Evolutionary conservation across 2,113 vertebrate genomes (phyloP).

Genomic region (Excalfactoria chinensis): DNA sequence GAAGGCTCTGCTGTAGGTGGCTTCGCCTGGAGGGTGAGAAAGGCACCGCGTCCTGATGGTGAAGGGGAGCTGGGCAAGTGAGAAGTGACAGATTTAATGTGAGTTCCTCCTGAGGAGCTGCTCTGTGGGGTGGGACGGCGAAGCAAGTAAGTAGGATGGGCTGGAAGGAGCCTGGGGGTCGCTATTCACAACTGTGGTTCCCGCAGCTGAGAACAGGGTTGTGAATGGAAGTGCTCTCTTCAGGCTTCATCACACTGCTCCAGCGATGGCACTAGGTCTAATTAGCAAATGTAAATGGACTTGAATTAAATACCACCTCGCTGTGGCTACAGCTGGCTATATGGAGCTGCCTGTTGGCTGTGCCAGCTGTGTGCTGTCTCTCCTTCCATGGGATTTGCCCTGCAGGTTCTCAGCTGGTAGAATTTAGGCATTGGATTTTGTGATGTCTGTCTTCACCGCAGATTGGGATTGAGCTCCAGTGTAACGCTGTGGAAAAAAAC

Average conservation of each 20-base stretch:
- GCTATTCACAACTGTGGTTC: neutral
- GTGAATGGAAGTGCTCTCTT: neutral
- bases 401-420: neutral
- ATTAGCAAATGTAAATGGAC: neutral
- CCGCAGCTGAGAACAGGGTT: neutral
- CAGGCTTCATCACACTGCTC: neutral
- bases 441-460: neutral
- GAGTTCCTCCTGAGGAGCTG: neutral
- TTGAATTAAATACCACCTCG: neutral
- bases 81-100: accelerated
- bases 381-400: accelerated
- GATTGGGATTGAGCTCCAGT: accelerated
- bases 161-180: neutral
- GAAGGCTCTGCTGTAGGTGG: neutral
- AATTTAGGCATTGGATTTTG: neutral
- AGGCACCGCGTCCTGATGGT: too few species aligned
- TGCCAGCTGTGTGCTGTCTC: neutral
- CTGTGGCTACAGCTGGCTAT: neutral
- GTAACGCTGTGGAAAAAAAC: neutral
- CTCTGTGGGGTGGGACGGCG: neutral
- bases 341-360: neutral
- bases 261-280: neutral
- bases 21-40: neutral
- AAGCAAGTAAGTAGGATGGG: neutral
- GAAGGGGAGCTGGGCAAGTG: neutral